Evolutionary conservation across 92 coral and sea anemone species (phyloP).

Genomic region (Ricordea florida): DNA sequence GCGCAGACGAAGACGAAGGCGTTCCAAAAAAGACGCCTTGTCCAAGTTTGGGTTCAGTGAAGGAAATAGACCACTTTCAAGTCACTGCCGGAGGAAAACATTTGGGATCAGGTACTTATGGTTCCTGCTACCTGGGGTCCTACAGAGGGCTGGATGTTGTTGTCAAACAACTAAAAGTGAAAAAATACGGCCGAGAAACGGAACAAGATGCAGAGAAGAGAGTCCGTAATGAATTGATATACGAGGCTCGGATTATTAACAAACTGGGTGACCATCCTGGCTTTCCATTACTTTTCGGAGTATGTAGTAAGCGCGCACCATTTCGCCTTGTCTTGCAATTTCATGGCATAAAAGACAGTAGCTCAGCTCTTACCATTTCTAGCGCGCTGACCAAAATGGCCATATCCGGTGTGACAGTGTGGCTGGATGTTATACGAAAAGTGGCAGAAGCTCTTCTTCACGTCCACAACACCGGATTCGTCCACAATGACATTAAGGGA

Average conservation of each 20-base stretch:
- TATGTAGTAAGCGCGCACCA: constrained; percentile 11
- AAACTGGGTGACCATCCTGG: constrained; percentile 32
- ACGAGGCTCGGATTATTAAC: constrained; percentile 16
- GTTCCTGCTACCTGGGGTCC: too few relatives aligned
- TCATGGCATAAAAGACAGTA: not conserved
- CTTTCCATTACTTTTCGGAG: constrained; percentile 20
- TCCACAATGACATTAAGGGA: constrained; percentile 15
- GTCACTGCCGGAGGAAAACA: too few relatives aligned
- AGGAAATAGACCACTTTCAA: too few relatives aligned
- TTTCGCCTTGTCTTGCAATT: constrained; percentile 14
- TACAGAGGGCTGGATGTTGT: too few relatives aligned
- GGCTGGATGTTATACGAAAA: not conserved
- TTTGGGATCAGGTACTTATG: too few relatives aligned
- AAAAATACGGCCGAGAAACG: not conserved
- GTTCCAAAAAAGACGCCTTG: too few relatives aligned
- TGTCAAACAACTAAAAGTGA: not conserved
- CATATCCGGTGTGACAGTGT: not conserved
- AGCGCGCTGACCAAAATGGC: not conserved
- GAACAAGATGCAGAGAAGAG: not conserved
- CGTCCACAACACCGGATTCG: not conserved
- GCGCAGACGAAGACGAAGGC: too few relatives aligned
- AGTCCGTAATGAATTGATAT: not conserved
- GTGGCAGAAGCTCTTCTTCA: not conserved
- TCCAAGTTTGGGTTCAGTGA: too few relatives aligned
- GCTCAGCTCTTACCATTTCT: not conserved